Evolutionary conservation across 2,797 vertebrate species (phyloP), one percentile per base, ranked within the genome.

Genomic region (Benthosema pterotum): DNA sequence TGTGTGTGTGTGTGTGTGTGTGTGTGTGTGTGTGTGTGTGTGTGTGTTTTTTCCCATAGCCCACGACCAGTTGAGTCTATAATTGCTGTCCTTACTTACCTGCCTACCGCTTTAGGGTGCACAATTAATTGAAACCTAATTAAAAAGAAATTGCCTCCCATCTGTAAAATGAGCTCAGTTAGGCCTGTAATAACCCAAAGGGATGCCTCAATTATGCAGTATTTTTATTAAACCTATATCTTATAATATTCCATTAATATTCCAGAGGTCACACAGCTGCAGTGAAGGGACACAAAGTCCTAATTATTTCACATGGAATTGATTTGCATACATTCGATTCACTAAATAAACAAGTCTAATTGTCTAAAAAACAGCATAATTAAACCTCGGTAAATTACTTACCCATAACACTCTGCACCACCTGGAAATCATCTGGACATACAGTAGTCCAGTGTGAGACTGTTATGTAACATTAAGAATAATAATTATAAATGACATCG

Each of bases 101-200:
- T 85, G 72, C 57, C 66, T 59, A 78, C 48, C 14, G 76, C 83
- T 86, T 58, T 22, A 80, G 74, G 76, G 62, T 58, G 46, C 52
- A 71, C 55, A 71, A 74, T 82, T 83, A 86, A 87, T 85, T 84
- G 72, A 74, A 82, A 73, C 45, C 75, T 85, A 84, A 80, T 83
- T 85, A 78, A 77, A 86, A 83, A 71, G 32, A 38, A 84, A 56
- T 6, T 76, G 75, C 72, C 81, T 85, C 42, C 71, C 56, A 64
- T 80, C 68, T 75, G 46, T 74, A 50, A 73, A 19, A 77, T 70
- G 77, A 83, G 67, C 76, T 76, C 67, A 78, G 69, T 82, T 83
- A 68, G 38, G 76, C 60, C 69, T 32, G 13, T 45, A 74, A 67
- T 67, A 72, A 72, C 61, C 52, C 14, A 5, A 12, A 67, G 63